Base-by-base conservation (phyloP, 2,888 invertebrate species). In the Drosophila infuscata region DNA sequence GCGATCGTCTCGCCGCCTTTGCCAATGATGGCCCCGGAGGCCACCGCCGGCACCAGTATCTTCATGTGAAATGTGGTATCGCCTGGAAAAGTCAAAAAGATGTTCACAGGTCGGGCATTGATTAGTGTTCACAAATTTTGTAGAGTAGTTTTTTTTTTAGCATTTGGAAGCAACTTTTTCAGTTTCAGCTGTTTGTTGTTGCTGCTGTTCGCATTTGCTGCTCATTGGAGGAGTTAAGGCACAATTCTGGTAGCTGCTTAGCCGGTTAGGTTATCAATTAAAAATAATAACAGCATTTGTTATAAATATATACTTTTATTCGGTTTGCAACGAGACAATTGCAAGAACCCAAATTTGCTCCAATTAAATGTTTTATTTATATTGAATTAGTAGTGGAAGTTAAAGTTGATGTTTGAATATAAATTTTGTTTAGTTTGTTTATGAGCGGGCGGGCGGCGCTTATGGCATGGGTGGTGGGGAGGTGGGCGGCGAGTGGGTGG, bases 1-100 rank as follows among this genome's bases (percentile, higher is more conserved):
- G 99, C 98, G 94, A 99, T 99, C 70, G 99, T 98, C 94, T 99
- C 99, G 84, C 99, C 99, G 53, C 99, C 99, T 94, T 99, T 99
- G 92, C 99, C 99, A 94, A 99, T 99, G 93, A 99, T 99, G 93
- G 99, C 99, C 82, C 99, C 99, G 67, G 99, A 99, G 88, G 99
- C 99, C 94, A 97, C 97, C 80, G 98, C 97, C 78, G 99, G 99
- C 93, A 99, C 98, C 94, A 99, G 94, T 92, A 98, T 97, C 95
- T 99, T 99, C 95, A 99, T 97, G 95, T 99, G 98, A 95, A 97
- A 97, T 92, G 97, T 96, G 73, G 96, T 96, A 95, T 97, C 97
- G 94, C 96, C 96, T 93, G 96, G 95, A 96, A 76, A 96, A 74
- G 29, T 38, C 67, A 17, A 59, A 62, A 64, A 70, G 15, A 61